These are phyloP conservation scores for Pelvicachromis taeniatus DNA, from an alignment of 2,113 vertebrate species.

Conservation along the genomic window DNA sequence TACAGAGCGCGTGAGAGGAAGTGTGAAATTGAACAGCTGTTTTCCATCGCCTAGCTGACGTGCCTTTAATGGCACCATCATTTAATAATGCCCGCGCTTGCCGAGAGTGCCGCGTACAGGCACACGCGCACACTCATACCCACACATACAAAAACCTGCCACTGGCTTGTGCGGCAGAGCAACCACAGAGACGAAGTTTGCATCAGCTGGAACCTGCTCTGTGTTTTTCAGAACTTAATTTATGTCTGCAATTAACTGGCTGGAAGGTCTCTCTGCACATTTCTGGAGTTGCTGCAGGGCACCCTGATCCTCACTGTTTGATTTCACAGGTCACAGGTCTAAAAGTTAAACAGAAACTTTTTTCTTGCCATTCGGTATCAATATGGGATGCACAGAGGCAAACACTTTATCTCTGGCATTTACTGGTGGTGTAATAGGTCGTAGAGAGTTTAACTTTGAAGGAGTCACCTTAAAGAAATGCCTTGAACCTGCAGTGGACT, in stretches of 20 bases:
- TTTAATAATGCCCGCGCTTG: slow-evolving; percentile 26
- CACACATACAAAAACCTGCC: neutral
- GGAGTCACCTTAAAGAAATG: slow-evolving; percentile 3
- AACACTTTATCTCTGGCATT: slow-evolving; percentile 6
- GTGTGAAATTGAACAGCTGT: slow-evolving; percentile 62
- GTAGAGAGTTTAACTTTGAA: slow-evolving; percentile 9
- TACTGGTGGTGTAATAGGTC: slow-evolving; percentile 20
- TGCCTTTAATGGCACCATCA: slow-evolving; percentile 24
- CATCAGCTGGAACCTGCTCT: neutral
- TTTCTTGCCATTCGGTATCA: neutral
- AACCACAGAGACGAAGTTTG: neutral
- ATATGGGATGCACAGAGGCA: neutral
- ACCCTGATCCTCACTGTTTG: neutral
- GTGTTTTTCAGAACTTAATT: slow-evolving; percentile 23
- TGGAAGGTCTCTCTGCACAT: neutral
- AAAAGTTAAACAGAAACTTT: slow-evolving; percentile 8
- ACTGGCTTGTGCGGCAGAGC: neutral
- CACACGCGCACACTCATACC: neutral
- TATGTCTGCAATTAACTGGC: slow-evolving; percentile 24
- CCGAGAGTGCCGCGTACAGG: neutral
- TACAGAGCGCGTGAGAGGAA: neutral
- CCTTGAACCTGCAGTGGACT: neutral
- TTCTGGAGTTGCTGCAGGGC: neutral
- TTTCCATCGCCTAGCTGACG: slow-evolving; percentile 23
- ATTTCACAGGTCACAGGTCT: neutral